Base-by-base conservation (phyloP, 2,113 vertebrate genomes). In the Osmerus eperlanus region DNA sequence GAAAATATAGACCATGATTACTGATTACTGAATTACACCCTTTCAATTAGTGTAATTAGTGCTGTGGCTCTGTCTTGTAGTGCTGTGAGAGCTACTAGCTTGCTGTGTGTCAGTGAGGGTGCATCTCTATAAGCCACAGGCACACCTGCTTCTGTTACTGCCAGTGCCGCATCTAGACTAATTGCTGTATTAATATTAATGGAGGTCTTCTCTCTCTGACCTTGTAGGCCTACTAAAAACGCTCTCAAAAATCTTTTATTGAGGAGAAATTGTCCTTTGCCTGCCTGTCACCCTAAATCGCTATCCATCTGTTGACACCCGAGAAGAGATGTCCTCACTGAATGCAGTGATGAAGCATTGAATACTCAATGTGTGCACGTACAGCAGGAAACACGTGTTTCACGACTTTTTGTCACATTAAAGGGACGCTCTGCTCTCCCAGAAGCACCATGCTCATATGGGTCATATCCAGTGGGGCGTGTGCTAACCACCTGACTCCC, bases 171-270 rank as follows among this genome's bases (percentile, higher is more conserved):
- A 14, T 19, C 36, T 60, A 54, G 9, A 67, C 77, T 81, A 80
- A 80, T 77, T 81, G 75, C 71, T 75, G 51, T 72, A 83, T 90
- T 86, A 88, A 91, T 91, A 90, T 91, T 87, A 80, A 92, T 90
- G 84, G 74, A 70, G 75, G 79, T 81, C 55, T 3, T 89, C 82
- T 62, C 62, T 78, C 72, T 72, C 69, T 76, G 78, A 85, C 80
- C 83, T 76, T 80, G 76, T 47, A 66, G 66, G 32, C 36, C 18
- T 14, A 21, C 8, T 15, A 28, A 36, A 29, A 36, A 32, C 4
- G 18, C 32, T 47, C 18, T 8, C 41, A 16, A 11, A 51, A 52
- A 18, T 13, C 23, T 5, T 28, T 29, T 28, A 28, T 32, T 32
- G 15, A 25, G 8, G 59, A 8, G 12, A 47, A 47, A 51, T 41